phyloP scores from a whole-genome alignment of 2,888 invertebrate species.

The Acheta domesticus region DNA sequence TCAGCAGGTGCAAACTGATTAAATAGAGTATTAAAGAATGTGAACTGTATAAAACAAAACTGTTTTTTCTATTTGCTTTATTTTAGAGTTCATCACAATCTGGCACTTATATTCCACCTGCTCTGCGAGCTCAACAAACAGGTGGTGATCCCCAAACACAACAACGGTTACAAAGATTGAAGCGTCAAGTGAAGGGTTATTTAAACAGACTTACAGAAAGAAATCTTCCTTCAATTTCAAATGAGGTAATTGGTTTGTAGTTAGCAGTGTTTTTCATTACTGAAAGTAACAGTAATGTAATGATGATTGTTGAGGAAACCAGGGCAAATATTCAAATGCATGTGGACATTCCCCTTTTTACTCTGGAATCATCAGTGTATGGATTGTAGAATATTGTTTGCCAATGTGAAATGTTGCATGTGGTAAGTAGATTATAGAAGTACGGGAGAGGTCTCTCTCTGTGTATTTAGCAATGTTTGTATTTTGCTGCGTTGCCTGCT shows the following conservation, averaged over 20 bases:
- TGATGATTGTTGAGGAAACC: too few relatives aligned
- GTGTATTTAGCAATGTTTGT: too few relatives aligned
- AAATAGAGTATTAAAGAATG: too few relatives aligned
- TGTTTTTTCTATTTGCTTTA: too few relatives aligned
- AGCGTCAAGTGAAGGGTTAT: constrained; percentile 80
- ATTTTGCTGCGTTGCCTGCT: too few relatives aligned
- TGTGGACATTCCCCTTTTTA: too few relatives aligned
- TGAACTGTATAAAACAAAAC: too few relatives aligned
- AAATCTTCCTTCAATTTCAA: constrained; percentile 80
- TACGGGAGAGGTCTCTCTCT: background rate
- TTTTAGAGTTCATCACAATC: constrained; percentile 42
- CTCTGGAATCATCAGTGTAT: background rate
- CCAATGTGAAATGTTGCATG: constrained; percentile 19
- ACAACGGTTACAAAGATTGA: constrained; percentile 63
- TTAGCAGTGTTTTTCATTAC: constrained; percentile 22
- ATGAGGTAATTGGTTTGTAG: constrained; percentile 45
- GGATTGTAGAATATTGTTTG: constrained; percentile 24
- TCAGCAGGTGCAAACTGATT: too few relatives aligned
- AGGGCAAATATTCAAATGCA: too few relatives aligned
- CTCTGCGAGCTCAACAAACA: constrained; percentile 59
- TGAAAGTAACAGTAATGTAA: too few relatives aligned
- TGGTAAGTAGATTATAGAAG: constrained; percentile 2
- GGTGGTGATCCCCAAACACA: constrained; percentile 48
- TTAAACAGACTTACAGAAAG: constrained; percentile 82
- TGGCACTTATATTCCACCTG: constrained; percentile 80